Conservation (phyloP, 2,113 vertebrate species). For the Prunella himalayana region DNA sequence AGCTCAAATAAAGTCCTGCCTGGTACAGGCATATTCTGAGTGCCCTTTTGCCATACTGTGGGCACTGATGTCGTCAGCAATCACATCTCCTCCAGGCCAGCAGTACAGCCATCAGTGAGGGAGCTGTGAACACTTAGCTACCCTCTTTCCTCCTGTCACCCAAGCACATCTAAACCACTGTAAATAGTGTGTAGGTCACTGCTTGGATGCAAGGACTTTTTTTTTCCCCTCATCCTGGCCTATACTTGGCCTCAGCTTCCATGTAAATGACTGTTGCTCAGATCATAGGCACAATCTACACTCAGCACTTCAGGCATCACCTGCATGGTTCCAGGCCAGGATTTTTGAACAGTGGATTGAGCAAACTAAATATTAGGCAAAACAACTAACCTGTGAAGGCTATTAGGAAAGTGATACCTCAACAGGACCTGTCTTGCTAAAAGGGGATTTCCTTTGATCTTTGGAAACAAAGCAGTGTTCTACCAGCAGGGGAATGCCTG, state of each 20-base stretch:
- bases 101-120: not conserved
- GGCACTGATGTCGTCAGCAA: not conserved
- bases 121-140: not conserved
- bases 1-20: not conserved
- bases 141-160: not conserved
- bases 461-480: not conserved
- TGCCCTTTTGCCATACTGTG: not conserved
- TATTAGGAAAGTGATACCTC: not conserved
- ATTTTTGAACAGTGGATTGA: not conserved
- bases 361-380: not conserved
- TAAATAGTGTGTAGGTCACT: not conserved
- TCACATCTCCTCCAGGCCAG: not conserved
- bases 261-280: not conserved
- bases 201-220: not conserved
- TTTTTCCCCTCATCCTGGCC: not conserved
- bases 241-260: not conserved
- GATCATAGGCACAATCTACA: not conserved
- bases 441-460: not conserved
- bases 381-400: not conserved
- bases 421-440: not conserved
- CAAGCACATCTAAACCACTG: not conserved
- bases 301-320: not conserved
- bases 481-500: not conserved
- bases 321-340: not conserved
- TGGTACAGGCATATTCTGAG: not conserved